phyloP scores from a whole-genome alignment of 2,113 vertebrate species.

The Anarhynchus alexandrinus region DNA sequence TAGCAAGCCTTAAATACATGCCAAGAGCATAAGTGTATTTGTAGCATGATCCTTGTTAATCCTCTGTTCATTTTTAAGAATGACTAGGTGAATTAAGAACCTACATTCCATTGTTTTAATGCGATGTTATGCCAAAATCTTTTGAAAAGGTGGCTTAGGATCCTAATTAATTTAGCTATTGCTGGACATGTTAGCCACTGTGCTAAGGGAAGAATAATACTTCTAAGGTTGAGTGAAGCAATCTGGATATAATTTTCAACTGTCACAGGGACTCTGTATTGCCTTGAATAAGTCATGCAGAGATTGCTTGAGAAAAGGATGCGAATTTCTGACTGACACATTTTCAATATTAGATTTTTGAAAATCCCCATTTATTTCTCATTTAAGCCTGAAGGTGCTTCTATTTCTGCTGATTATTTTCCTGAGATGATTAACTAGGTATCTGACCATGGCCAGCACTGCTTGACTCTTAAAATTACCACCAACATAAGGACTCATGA shows the following conservation, averaged over 20 bases:
- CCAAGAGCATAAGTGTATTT: neutral
- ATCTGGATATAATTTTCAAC: neutral
- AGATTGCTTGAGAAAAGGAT: neutral
- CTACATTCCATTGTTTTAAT: neutral
- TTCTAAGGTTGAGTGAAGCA: neutral
- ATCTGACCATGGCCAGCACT: neutral
- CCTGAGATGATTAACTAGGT: neutral
- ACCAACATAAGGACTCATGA: neutral
- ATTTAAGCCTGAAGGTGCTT: neutral
- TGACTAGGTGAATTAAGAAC: neutral
- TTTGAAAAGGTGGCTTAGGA: neutral
- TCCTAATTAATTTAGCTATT: neutral
- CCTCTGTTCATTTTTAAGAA: neutral
- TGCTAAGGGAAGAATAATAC: neutral
- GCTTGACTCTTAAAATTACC: neutral
- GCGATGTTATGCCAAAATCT: rapidly evolving
- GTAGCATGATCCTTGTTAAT: neutral
- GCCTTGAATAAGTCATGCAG: neutral
- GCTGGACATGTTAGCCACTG: neutral
- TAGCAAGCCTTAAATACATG: neutral
- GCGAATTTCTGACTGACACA: neutral
- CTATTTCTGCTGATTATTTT: neutral
- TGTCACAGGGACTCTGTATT: neutral
- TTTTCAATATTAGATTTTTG: neutral
- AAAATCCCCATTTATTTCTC: neutral